phyloP scores from a whole-genome alignment of 2,888 invertebrate genomes.

The Euplagia quadripunctaria region DNA sequence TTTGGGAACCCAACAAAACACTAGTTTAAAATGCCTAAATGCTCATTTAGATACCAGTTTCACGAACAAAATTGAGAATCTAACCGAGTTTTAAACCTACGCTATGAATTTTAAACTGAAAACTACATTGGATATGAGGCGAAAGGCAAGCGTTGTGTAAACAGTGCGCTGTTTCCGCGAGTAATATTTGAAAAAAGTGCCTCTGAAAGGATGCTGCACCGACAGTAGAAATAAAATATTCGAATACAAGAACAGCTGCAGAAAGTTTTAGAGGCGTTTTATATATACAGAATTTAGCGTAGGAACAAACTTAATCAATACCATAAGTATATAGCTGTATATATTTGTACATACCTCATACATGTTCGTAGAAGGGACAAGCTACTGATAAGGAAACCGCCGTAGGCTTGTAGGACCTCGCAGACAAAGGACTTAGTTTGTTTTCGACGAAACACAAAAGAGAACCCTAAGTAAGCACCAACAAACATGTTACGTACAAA shows the following conservation, averaged over 20 bases:
- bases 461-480: conserved; percentile 73
- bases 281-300: conserved; percentile 42
- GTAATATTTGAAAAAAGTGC: conserved; percentile 75
- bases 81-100: conserved; percentile 78
- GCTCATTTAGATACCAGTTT: conserved; percentile 72
- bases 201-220: conserved; percentile 65
- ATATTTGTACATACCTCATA: not conserved
- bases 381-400: conserved; percentile 75
- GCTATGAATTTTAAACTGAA: conserved; percentile 81
- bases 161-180: conserved; percentile 69
- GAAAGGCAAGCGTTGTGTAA: conserved; percentile 76
- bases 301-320: conserved; percentile 35
- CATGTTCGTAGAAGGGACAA: conserved; percentile 52
- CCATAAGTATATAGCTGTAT: conserved; percentile 21
- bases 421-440: conserved; percentile 79
- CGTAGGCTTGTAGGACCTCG: conserved; percentile 63
- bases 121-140: conserved; percentile 80
- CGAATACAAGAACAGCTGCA: conserved; percentile 36
- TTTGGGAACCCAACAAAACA: conserved; percentile 4
- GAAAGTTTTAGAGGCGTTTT: conserved; percentile 39
- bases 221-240: conserved; percentile 67
- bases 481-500: conserved; percentile 72
- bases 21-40: conserved; percentile 65
- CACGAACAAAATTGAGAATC: conserved; percentile 68
- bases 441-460: conserved; percentile 76